phyloP scores from a whole-genome alignment of 2,888 invertebrate species.

The Perdita meconis region DNA sequence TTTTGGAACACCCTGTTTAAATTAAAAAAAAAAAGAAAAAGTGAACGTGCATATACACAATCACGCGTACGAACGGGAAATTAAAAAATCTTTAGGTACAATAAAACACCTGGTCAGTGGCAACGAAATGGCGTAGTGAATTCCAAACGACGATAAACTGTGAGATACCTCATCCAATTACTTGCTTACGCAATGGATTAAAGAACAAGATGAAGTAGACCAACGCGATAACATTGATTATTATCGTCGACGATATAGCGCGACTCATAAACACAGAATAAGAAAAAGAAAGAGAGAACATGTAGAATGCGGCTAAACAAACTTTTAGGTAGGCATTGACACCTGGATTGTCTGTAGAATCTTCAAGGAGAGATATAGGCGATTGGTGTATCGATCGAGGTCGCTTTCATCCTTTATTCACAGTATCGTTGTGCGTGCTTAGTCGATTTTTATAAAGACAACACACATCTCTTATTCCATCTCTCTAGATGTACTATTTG shows the following conservation, averaged over 20 bases:
- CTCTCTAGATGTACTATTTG: conserved; percentile 51
- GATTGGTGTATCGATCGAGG: conserved; percentile 40
- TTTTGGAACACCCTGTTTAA: neutral
- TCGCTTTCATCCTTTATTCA: conserved; percentile 42
- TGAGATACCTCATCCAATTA: conserved; percentile 60
- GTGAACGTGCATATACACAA: conserved; percentile 34
- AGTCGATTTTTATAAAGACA: conserved; percentile 56
- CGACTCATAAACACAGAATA: conserved; percentile 29
- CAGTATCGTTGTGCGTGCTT: conserved; percentile 60
- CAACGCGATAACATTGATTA: conserved; percentile 50
- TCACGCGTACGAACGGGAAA: conserved; percentile 54
- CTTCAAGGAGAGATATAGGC: conserved; percentile 19
- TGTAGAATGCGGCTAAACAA: conserved; percentile 40
- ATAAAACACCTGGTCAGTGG: conserved; percentile 61
- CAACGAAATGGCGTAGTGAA: conserved; percentile 61
- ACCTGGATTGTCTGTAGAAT: conserved; percentile 42
- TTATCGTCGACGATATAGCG: conserved; percentile 46
- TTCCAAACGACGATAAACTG: conserved; percentile 68
- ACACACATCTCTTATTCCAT: conserved; percentile 47
- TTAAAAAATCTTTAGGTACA: conserved; percentile 56
- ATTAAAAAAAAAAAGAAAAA: conserved; percentile 37
- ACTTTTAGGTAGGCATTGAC: conserved; percentile 39
- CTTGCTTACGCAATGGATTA: conserved; percentile 59
- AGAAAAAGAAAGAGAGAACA: neutral
- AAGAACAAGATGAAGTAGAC: conserved; percentile 56